Evolutionary conservation across 2,797 vertebrate species (phyloP).

Genomic region (Diplodus puntazzo): DNA sequence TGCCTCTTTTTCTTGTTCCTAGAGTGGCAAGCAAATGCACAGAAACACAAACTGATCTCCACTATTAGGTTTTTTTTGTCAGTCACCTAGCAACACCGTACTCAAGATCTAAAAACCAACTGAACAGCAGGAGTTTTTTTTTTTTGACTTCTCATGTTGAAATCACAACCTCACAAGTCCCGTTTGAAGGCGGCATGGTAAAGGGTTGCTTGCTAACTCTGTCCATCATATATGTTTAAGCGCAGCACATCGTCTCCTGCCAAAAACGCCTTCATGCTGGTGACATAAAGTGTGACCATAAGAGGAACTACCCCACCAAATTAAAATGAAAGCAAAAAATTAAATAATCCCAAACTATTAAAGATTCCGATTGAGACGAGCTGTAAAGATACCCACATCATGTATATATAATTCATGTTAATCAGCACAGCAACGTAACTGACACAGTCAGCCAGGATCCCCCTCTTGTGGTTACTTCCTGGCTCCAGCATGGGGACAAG

Average conservation of each 20-base stretch:
- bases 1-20: constrained; percentile 7
- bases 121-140: constrained; percentile 19
- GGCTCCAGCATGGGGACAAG: constrained; percentile 20
- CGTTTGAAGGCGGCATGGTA: constrained; percentile 30
- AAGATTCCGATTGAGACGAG: background rate
- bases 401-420: background rate
- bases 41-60: background rate
- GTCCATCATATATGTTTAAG: constrained; percentile 4
- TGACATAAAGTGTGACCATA: no score
- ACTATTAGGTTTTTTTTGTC: constrained; percentile 1
- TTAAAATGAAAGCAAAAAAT: no score
- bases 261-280: background rate
- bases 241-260: constrained; percentile 4
- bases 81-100: constrained; percentile 18
- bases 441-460: background rate
- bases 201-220: constrained; percentile 1
- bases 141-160: background rate
- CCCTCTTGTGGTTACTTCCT: constrained; percentile 4
- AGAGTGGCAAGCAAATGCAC: constrained; percentile 6
- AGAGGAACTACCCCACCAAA: no score
- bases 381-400: background rate
- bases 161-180: constrained; percentile 6
- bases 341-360: no score
- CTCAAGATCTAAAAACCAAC: constrained; percentile 13
- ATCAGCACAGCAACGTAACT: background rate